Conservation (phyloP, 2,888 invertebrate species). For the Palloptera scutellata region DNA sequence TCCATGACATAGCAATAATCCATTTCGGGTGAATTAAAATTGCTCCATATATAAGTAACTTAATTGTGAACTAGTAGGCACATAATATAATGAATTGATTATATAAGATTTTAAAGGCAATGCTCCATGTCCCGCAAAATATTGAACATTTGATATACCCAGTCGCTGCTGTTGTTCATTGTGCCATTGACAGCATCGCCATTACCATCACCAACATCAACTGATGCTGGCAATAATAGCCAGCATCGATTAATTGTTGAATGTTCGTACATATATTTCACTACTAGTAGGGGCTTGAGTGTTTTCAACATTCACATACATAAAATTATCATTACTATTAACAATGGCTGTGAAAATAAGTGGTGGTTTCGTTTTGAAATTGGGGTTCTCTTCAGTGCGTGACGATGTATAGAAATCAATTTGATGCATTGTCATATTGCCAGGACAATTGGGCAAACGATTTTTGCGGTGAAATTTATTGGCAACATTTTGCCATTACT, state of each 20-base stretch:
- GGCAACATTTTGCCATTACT: conserved; percentile 58
- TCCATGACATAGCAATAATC: conserved; percentile 48
- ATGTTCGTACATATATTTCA: conserved; percentile 56
- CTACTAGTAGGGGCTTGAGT: conserved; percentile 50
- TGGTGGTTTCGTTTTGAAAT: conserved; percentile 48
- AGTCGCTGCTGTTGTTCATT: conserved; percentile 12
- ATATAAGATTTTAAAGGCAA: conserved; percentile 56
- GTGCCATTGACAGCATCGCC: background rate
- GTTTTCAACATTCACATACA: conserved; percentile 56
- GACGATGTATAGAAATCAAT: conserved; percentile 55
- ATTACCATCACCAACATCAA: background rate
- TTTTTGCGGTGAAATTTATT: conserved; percentile 56
- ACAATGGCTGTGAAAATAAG: conserved; percentile 58
- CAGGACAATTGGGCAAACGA: conserved; percentile 57
- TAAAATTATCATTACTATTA: conserved; percentile 57
- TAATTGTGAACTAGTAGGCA: conserved; percentile 39
- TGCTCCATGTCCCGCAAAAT: conserved; percentile 53
- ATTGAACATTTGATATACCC: conserved; percentile 41
- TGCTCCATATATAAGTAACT: conserved; percentile 40
- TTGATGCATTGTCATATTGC: conserved; percentile 57
- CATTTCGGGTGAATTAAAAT: conserved; percentile 35
- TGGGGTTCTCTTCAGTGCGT: conserved; percentile 45
- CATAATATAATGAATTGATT: conserved; percentile 48
- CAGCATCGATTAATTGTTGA: conserved; percentile 54
- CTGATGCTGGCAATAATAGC: conserved; percentile 31